These are phyloP conservation scores for Deroplatys truncata DNA, from an alignment of 2,888 invertebrate species.

Conservation along the genomic window DNA sequence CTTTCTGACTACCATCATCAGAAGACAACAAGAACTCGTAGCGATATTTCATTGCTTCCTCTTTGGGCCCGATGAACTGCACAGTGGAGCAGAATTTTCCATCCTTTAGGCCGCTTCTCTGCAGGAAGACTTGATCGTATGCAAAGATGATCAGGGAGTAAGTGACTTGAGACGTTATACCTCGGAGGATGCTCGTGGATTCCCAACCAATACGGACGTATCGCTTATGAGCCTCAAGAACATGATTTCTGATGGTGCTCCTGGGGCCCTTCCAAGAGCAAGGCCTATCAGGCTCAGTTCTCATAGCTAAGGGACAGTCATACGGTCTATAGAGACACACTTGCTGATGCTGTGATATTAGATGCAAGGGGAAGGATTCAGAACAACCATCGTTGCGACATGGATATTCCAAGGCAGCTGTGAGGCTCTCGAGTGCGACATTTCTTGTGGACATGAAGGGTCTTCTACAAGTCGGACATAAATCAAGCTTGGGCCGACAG, in stretches of 20 bases:
- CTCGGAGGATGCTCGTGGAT: neutral
- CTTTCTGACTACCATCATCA: neutral
- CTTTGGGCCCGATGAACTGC: conserved; percentile 3
- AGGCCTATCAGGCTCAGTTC: neutral
- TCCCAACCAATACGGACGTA: neutral
- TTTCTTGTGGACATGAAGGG: conserved; percentile 30
- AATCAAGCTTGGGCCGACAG: conserved; percentile 52
- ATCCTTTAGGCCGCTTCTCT: conserved; percentile 10
- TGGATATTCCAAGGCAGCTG: neutral
- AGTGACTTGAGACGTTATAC: neutral
- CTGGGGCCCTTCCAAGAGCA: neutral
- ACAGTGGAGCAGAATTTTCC: conserved; percentile 6
- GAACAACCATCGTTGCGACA: conserved; percentile 5
- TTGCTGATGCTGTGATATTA: neutral
- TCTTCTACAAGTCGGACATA: conserved; percentile 59
- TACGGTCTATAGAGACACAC: neutral
- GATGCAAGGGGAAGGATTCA: neutral
- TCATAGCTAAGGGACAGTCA: neutral
- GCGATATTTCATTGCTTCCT: neutral
- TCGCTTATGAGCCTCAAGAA: neutral
- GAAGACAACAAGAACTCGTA: conserved; percentile 8
- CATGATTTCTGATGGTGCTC: neutral
- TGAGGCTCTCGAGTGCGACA: neutral
- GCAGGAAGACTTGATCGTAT: conserved; percentile 9
- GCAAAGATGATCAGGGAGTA: conserved; percentile 11